Base-by-base conservation (phyloP, 2,888 invertebrate species). In the Agapostemon virescens region DNA sequence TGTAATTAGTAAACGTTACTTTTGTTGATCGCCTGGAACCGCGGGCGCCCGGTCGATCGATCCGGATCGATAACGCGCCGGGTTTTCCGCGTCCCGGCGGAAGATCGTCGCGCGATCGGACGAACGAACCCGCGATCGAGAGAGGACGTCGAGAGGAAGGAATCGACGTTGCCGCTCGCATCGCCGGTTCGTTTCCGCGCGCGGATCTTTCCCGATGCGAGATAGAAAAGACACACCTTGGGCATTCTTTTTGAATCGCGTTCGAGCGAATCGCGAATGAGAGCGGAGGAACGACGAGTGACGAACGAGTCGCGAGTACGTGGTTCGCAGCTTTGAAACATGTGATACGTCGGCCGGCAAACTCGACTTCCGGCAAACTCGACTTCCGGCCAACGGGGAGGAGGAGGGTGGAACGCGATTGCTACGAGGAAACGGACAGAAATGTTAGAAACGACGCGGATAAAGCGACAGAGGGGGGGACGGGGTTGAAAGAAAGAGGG, bases 261-360 rank as follows among this genome's bases (percentile, higher is more conserved):
- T 81, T 77, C 77, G 69, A 79, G 79, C 74, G 81, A 81, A 77
- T 72, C 52, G 86, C 77, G 82, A 82, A 63, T 72, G 83, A 77
- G 83, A 76, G 63, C 38, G 61, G 61, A 61, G 61, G 33, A 33
- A 75, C 33, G 80, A 64, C 74, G 70, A 77, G 68, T 52, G 79
- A 74, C 40, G 84, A 78, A 79, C 77, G 72, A 52, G 77, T 86
- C 83, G 84, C 84, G 68, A 79, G 77, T 88, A 87, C 86, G 87
- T 88, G 88, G 87, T 90, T 90, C 87, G 88, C 88, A 88, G 86
- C 88, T 89, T 90, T 89, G 82, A 89, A 87, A 90, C 89, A 90
- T 91, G 91, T 92, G 91, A 92, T 92, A 90, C 88, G 90, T 88
- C 88, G 85, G 85, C 88, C 86, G 85, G 82, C 84, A 79, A 81